These are phyloP conservation scores for Illadopsis cleaveri DNA, from an alignment of 2,113 vertebrate species.

Conservation along the genomic window DNA sequence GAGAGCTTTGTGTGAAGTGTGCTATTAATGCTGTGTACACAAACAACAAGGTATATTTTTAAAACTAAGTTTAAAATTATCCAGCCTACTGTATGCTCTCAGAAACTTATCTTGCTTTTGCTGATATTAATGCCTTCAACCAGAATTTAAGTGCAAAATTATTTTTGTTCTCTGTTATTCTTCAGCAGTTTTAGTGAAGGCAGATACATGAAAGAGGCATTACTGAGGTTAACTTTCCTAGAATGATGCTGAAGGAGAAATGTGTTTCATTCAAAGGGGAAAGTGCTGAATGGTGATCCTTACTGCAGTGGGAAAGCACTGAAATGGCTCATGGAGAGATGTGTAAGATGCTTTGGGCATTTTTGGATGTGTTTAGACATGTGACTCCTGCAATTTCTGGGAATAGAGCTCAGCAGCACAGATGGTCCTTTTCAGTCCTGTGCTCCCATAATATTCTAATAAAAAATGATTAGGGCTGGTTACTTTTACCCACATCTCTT, in stretches of 20 bases:
- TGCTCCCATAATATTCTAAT: background rate
- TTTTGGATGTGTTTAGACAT: background rate
- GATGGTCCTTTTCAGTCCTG: background rate
- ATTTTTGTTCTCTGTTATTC: background rate
- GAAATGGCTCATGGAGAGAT: background rate
- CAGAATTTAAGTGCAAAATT: background rate
- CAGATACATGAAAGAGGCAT: background rate
- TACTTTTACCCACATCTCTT: background rate
- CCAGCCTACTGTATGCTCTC: background rate
- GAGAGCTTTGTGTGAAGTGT: background rate
- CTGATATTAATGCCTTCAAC: background rate
- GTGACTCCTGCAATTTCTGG: background rate
- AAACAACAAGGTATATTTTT: background rate
- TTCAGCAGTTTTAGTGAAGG: background rate
- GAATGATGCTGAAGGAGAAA: background rate
- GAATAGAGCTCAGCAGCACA: background rate
- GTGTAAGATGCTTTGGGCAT: background rate
- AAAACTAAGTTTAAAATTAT: background rate
- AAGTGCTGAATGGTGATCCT: background rate
- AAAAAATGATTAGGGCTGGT: background rate
- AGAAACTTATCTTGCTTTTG: background rate
- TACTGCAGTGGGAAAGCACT: background rate
- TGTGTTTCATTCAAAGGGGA: background rate
- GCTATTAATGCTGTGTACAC: background rate
- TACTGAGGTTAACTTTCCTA: background rate